Conservation (phyloP, 2,888 invertebrate genomes). For the Ophion costatus region DNA sequence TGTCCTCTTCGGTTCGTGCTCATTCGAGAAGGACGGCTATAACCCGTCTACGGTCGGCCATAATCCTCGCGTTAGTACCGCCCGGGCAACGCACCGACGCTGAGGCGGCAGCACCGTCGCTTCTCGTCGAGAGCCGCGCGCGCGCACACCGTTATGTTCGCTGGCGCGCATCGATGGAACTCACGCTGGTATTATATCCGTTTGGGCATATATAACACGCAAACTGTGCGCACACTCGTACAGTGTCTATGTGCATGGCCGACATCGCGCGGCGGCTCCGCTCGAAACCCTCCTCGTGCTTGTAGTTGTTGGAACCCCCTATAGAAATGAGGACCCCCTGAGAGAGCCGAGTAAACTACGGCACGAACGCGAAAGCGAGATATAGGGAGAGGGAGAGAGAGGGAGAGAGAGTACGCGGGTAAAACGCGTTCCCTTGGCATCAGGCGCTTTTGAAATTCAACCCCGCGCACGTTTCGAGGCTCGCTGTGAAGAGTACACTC, state of each 20-base stretch:
- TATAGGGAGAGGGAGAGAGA: background rate
- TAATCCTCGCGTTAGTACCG: conserved; percentile 76
- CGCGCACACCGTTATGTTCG: conserved; percentile 80
- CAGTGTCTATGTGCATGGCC: background rate
- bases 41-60: conserved; percentile 73
- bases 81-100: conserved; percentile 65
- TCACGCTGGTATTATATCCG: conserved; percentile 47
- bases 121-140: conserved; percentile 41
- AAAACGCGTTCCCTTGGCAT: conserved; percentile 71
- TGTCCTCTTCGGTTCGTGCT: conserved; percentile 55
- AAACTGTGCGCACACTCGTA: background rate
- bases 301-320: conserved; percentile 71
- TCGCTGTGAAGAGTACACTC: conserved; percentile 15
- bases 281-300: conserved; percentile 24
- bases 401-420: conserved; percentile 35
- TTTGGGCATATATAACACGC: background rate
- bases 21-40: conserved; percentile 51
- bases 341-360: conserved; percentile 32
- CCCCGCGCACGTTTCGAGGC: conserved; percentile 72
- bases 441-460: conserved; percentile 81
- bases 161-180: conserved; percentile 66
- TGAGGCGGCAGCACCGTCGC: conserved; percentile 56
- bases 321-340: conserved; percentile 76
- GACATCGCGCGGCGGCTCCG: conserved; percentile 22
- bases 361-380: background rate